Base-by-base conservation (phyloP, 2,113 vertebrate genomes). In the Ochotona curzoniae region DNA sequence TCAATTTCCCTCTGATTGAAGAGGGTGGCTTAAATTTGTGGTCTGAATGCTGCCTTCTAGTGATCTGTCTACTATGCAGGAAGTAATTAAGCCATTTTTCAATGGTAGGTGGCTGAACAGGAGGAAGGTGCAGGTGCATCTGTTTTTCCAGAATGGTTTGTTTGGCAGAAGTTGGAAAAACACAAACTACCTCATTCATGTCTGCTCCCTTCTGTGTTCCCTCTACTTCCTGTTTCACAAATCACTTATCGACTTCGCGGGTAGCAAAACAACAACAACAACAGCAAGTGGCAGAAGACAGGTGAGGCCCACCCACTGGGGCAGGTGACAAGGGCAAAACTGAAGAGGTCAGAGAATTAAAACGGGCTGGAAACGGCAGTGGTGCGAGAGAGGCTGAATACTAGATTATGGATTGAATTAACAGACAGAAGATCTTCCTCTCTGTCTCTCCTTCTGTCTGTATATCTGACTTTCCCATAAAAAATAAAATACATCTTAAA, bases 191-290 rank as follows among this genome's bases (percentile, higher is more conserved):
- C 93, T 97, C 95, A 82, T 97, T 97, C 93, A 5, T 28, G 74
- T 61, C 60, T 32, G 54, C 30, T 78, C 96, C 51, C 32, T 96
- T 85, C 91, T 82, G 54, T 35, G n/a, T 11, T 60, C 8, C 11
- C 26, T 30, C 57, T 96, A 94, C 94, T 97, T 97, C 95, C 95
- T 78, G 69, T 83, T 82, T 93, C 97, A 87, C 96, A 98, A 98
- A 98, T 98, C 98, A 97, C 97, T 97, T 98, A 98, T 97, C 94
- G 98, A 99, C 98, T 98, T 93, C 87, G 61, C 49, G 67, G 63
- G 35, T 25, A 23, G 26, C 15, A 87, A 64, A 54, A 25, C 38
- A 44, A 44, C 38, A 44, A 44, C 38, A 44, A 44, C 38, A 30
- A 7, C 12, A 32, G 51, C 25, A 69, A 49, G 3, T 15, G 76